Conservation (phyloP, 2,113 vertebrate species). For the Columba janthina region DNA sequence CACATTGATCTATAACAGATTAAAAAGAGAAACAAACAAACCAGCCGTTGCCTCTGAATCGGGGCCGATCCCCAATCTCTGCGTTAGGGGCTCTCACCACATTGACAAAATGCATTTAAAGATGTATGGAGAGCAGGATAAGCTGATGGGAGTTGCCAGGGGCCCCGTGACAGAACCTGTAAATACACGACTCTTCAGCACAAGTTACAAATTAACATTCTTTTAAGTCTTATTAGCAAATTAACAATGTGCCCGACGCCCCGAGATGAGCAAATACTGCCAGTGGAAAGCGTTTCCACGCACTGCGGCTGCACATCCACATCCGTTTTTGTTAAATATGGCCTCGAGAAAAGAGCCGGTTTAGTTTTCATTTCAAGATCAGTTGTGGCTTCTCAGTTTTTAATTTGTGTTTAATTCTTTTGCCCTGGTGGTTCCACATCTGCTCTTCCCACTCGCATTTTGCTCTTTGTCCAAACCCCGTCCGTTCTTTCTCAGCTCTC, state of each 20-base stretch:
- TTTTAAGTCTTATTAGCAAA: background rate
- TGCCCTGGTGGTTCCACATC: accelerated
- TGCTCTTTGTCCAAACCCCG: background rate
- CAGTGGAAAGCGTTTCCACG: accelerated
- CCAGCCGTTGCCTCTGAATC: accelerated
- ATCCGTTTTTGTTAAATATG: background rate
- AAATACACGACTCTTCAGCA: background rate
- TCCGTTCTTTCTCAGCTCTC: background rate
- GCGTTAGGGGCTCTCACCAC: accelerated
- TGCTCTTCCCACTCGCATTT: background rate
- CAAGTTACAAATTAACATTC: accelerated
- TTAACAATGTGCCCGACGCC: background rate
- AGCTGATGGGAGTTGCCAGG: background rate
- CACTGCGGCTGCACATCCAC: background rate
- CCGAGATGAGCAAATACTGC: background rate
- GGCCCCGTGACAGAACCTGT: background rate
- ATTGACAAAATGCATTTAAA: accelerated
- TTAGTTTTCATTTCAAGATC: background rate
- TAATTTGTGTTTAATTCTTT: too few relatives aligned
- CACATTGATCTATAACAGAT: background rate
- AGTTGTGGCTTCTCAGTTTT: background rate
- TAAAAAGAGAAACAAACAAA: too few relatives aligned
- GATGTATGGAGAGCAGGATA: accelerated
- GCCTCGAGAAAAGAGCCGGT: background rate
- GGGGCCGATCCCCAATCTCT: accelerated